phyloP scores from a whole-genome alignment of 2,113 vertebrate species.

The Ammodytes marinus region DNA sequence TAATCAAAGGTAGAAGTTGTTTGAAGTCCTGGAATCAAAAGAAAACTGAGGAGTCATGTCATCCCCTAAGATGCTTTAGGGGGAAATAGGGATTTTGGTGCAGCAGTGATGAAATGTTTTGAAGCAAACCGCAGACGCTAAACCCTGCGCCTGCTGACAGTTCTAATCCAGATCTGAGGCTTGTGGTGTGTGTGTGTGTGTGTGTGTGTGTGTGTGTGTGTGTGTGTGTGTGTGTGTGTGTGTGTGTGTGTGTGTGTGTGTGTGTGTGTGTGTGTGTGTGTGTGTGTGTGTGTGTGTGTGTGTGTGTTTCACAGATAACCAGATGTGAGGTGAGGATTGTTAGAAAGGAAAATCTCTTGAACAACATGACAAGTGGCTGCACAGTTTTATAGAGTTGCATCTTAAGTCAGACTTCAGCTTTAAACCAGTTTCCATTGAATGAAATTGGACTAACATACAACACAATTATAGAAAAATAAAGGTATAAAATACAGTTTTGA shows the following conservation, averaged over 20 bases:
- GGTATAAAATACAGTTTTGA: background rate
- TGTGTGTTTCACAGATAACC: slow-evolving; percentile 23
- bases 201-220: slow-evolving; percentile 30
- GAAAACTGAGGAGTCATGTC: background rate
- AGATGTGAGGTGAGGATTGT: background rate
- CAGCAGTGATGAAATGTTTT: slow-evolving; percentile 23
- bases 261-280: slow-evolving; percentile 18
- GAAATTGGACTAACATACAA: too few species aligned
- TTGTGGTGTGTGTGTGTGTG: slow-evolving; percentile 26
- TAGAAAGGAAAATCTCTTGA: background rate
- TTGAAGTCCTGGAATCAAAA: background rate
- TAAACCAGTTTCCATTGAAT: background rate
- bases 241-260: slow-evolving; percentile 35
- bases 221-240: slow-evolving; percentile 28
- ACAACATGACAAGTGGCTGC: background rate
- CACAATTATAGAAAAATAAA: background rate
- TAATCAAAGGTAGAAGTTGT: slow-evolving; percentile 1
- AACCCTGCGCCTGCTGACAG: slow-evolving; percentile 35
- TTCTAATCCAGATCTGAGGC: slow-evolving; percentile 33
- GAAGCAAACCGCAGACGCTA: background rate
- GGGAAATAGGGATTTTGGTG: background rate
- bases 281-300: slow-evolving; percentile 21
- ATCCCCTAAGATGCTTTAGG: background rate
- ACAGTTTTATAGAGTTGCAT: too few species aligned
- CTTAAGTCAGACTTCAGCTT: background rate